Conservation (phyloP, 2,113 vertebrate species). For the Romanogobio albipinnatus region DNA sequence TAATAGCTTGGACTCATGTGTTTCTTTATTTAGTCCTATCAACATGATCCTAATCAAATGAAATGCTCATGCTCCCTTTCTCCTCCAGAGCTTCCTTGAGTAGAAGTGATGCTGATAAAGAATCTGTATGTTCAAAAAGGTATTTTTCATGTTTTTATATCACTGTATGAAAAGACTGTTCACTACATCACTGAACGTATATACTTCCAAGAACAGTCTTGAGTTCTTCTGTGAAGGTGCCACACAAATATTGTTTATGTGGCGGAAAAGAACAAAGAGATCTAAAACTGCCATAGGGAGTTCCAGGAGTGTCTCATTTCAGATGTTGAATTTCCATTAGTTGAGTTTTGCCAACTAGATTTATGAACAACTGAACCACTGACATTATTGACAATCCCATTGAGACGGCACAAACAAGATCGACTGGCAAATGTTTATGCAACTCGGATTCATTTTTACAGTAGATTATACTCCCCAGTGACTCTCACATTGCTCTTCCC, state of each 20-base stretch:
- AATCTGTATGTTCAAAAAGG: background rate
- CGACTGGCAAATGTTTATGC: background rate
- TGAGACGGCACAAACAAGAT: background rate
- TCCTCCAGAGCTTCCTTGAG: background rate
- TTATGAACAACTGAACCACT: background rate
- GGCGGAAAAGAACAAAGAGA: background rate
- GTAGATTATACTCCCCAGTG: background rate
- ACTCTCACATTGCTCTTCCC: background rate
- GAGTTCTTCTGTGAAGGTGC: background rate
- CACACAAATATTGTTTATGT: background rate
- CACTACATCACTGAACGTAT: background rate
- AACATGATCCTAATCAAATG: too few species aligned
- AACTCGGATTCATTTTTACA: background rate
- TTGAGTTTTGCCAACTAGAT: background rate
- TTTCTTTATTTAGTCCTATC: too few species aligned
- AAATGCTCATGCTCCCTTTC: too few species aligned
- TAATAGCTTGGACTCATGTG: too few species aligned
- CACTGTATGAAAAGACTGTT: background rate
- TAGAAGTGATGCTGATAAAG: background rate
- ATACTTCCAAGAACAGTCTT: background rate
- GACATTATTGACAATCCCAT: background rate
- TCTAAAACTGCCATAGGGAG: background rate
- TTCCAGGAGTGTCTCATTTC: background rate
- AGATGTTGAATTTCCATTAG: background rate
- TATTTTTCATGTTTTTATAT: background rate